Base-by-base conservation (phyloP, 2,888 invertebrate genomes). In the Heliconius cydno region DNA sequence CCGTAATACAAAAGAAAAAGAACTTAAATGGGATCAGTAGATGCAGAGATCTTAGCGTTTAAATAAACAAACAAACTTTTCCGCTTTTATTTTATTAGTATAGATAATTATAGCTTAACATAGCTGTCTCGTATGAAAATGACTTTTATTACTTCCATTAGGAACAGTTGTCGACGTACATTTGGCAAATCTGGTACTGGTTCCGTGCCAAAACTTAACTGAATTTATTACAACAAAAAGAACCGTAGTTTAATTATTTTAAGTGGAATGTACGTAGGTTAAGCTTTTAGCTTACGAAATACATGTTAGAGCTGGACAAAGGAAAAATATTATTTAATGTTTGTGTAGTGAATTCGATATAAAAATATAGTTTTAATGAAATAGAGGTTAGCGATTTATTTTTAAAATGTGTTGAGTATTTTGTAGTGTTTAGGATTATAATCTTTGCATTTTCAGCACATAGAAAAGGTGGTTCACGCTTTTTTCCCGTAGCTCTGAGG, bases 171-270 rank as follows among this genome's bases (percentile, higher is more conserved):
- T 75, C 75, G 75, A 66, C 75, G 65, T 65, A 75, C 75, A 75
- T 75, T 75, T 75, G 75, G 65, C 75, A 75, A 75, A 75, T 75
- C 75, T 65, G 75, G 75, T 63, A 46, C 75, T 63, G 75, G 65
- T 75, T 75, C 65, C 46, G 75, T 75, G 75, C 75, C 75, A 75
- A 75, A 75, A 75, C 65, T 41, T 75, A 75, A 75, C 75, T 75
- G 41, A 75, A 75, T 75, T 75, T 75, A 75, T 75, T 75, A 75
- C 75, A 75, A 75, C 65, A 75, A 75, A 75, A 75, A 75, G 65
- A 65, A 65, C 41, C 41, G 65, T 22, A 63, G 65, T 75, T 75
- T 75, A 75, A 75, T 66, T 75, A 75, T 75, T 75, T 75, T 75
- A 75, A 66, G 65, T 75, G 75, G 46, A 41, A 38, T 41, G 63